These are phyloP conservation scores for Campoplex nolae DNA, from an alignment of 2,888 invertebrate genomes.

Conservation along the genomic window DNA sequence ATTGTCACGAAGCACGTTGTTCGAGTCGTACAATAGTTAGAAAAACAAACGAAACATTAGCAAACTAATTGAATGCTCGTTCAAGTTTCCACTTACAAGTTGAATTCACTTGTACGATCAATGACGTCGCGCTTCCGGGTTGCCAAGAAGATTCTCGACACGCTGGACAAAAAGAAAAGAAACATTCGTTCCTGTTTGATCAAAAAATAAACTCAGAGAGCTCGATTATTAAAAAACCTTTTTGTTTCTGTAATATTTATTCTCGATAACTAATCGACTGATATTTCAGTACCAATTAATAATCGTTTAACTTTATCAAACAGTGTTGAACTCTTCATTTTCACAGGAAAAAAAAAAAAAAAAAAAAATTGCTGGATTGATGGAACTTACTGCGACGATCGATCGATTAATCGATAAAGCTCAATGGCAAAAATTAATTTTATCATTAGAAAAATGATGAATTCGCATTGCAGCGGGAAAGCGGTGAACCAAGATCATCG, in stretches of 20 bases:
- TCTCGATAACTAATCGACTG: background rate
- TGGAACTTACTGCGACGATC: background rate
- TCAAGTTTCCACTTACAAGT: background rate
- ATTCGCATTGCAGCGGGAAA: background rate
- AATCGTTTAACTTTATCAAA: too few species aligned
- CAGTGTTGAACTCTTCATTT: too few species aligned
- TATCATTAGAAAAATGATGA: background rate
- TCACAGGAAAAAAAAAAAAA: too few species aligned
- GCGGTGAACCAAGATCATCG: background rate
- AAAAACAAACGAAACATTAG: slow-evolving; percentile 3
- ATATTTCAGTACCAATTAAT: background rate
- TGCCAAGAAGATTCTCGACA: background rate
- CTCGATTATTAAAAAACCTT: background rate
- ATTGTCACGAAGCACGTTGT: background rate
- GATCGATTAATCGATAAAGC: background rate
- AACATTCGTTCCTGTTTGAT: background rate
- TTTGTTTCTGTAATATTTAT: too few species aligned
- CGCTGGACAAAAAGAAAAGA: background rate
- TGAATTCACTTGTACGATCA: slow-evolving; percentile 34
- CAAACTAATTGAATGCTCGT: background rate
- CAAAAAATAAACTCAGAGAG: background rate
- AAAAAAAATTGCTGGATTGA: background rate
- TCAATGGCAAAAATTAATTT: background rate
- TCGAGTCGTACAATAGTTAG: background rate
- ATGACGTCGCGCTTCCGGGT: slow-evolving; percentile 35